Conservation (phyloP, 1,140 invertebrate genomes). For the Pseudobourletiella spinata region DNA sequence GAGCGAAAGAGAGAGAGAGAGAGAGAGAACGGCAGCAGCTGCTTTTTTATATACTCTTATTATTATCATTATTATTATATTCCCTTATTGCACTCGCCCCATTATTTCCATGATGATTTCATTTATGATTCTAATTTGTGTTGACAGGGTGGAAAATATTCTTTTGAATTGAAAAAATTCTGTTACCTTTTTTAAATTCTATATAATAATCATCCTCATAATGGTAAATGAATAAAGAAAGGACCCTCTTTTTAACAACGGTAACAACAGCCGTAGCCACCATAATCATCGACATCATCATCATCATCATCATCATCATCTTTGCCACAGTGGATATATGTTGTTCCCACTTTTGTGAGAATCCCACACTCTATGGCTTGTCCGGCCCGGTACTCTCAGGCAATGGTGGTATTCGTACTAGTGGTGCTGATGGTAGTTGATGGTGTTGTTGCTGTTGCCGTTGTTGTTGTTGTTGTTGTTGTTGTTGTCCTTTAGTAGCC, state of each 20-base stretch:
- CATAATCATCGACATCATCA: no score
- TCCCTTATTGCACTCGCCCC: no score
- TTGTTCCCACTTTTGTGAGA: background rate
- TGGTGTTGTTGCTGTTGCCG: no score
- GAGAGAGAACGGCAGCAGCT: background rate
- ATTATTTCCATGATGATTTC: background rate
- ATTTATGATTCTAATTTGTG: slow-evolving; percentile 14
- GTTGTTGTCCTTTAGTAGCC: no score
- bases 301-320: no score
- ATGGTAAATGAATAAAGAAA: no score
- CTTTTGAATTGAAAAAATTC: slow-evolving; percentile 5
- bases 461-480: no score
- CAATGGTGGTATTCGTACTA: no score
- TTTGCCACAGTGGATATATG: no score
- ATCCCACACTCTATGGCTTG: background rate
- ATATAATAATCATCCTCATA: background rate
- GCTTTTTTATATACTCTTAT: background rate
- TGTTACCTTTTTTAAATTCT: background rate
- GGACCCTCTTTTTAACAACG: background rate
- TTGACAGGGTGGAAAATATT: slow-evolving; percentile 15
- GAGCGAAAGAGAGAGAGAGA: background rate
- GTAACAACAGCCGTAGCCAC: no score
- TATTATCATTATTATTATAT: background rate
- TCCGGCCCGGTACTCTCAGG: no score
- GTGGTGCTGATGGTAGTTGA: no score